Evolutionary conservation across 2,888 invertebrate genomes (phyloP), one percentile per base, ranked within the genome.

Genomic region (Volucella inanis): DNA sequence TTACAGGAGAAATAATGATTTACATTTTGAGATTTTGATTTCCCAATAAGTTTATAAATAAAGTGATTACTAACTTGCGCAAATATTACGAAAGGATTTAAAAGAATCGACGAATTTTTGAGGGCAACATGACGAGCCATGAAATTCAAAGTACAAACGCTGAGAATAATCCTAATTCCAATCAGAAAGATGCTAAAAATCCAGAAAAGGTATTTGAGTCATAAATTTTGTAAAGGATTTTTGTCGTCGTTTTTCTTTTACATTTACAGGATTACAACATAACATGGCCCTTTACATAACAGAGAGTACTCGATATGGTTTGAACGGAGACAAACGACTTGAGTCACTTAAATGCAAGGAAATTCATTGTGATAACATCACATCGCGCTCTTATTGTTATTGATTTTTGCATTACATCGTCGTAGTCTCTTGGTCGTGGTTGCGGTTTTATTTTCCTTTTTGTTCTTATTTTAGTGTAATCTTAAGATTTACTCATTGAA

Each of bases 41-140:
- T 77, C 59, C 57, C 68, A 81, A 85, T 70, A 77, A 77, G 81
- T 76, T 85, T 85, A 85, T 76, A 85, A 85, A 85, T 85, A 85
- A 77, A 72, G 52, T 67, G 59, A 61, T 71, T 75, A 45, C 52
- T 39, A 10, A 47, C 45, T 77, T 67, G 71, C 76, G 52, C 62
- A 81, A 80, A 72, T 72, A 55, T 43, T 45, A 45, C 55, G 15
- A 68, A 65, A 83, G 70, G 54, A 75, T 62, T 67, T 61, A 38
- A 62, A 43, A 10, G 62, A 38, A n/a, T 52, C 31, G 43, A 45
- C 10, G 10, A 38, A 22, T 18, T 80, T 71, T 50, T 52, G 38
- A 22, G 38, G 45, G 59, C 76, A 85, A 76, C 62, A 85, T 85
- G 85, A 85, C 79, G 74, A 81, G 68, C 22, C 76, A 81, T 85